These are phyloP conservation scores for Nyctibius grandis DNA, from an alignment of 2,797 vertebrate species.

Conservation along the genomic window DNA sequence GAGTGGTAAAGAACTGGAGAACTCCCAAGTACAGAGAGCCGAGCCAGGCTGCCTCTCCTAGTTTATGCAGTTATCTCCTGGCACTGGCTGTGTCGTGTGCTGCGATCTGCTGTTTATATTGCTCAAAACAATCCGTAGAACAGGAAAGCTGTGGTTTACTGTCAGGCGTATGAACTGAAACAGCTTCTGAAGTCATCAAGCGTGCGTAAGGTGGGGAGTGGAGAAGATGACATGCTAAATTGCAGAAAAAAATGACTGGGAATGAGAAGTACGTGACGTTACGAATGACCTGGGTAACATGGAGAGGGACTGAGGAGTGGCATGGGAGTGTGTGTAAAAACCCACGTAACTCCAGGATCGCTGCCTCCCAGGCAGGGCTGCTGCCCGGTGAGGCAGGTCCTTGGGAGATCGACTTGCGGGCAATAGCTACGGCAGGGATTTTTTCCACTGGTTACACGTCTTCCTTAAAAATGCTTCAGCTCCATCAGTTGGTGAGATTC, in stretches of 20 bases:
- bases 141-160: background rate
- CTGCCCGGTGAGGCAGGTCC: background rate
- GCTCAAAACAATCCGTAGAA: background rate
- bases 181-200: background rate
- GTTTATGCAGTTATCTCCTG: background rate
- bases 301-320: background rate
- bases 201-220: background rate
- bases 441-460: background rate
- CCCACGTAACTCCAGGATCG: background rate
- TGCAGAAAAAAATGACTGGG: background rate
- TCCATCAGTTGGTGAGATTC: background rate
- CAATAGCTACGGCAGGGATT: background rate
- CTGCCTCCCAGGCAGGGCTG: background rate
- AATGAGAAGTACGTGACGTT: background rate
- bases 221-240: background rate
- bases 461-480: background rate
- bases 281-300: background rate
- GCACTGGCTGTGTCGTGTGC: background rate
- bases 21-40: background rate
- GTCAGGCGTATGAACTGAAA: background rate
- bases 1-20: background rate
- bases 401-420: fast-evolving
- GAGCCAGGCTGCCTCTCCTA: background rate
- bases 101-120: background rate
- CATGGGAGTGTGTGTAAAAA: background rate